Percentiles rank a stretch among this genome's conserved stretches.
These are phyloP conservation scores for Schrankia costaestrigalis DNA, from an alignment of 2,888 invertebrate genomes.

Conservation along the genomic window DNA sequence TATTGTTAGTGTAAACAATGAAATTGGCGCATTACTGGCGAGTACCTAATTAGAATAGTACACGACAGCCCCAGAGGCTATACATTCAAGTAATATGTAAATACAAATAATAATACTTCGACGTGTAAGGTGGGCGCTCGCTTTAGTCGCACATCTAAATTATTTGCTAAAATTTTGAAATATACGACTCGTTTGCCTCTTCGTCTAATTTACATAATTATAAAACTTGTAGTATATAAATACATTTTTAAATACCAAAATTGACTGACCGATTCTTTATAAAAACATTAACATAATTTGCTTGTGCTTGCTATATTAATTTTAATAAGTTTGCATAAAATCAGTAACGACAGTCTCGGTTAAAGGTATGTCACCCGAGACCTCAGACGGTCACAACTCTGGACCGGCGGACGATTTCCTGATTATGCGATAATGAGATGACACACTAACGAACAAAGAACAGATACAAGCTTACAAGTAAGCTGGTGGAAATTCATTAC, in stretches of 20 bases:
- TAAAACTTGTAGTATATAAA: conserved; percentile 24
- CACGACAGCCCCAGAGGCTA: conserved; percentile 74
- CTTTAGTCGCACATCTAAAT: conserved; percentile 65
- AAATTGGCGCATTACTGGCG: conserved; percentile 81
- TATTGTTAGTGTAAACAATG: conserved; percentile 74
- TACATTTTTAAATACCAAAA: conserved; percentile 35
- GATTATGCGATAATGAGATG: conserved; percentile 27
- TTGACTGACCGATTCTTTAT: conserved; percentile 49
- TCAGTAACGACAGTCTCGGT: conserved; percentile 35
- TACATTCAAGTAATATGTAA: conserved; percentile 59
- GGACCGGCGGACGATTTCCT: conserved; percentile 29
- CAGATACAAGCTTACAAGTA: too few species aligned
- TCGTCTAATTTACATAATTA: conserved; percentile 25
- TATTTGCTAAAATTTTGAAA: too few species aligned
- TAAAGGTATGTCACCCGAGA: conserved; percentile 23
- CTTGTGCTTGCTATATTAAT: conserved; percentile 53
- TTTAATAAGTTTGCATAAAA: conserved; percentile 37
- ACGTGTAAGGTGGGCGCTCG: conserved; percentile 60
- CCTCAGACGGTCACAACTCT: conserved; percentile 30
- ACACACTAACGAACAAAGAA: neutral
- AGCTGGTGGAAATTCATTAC: too few species aligned
- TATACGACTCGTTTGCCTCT: conserved; percentile 43
- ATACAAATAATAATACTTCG: conserved; percentile 57
- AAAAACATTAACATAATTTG: conserved; percentile 44
- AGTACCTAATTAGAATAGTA: conserved; percentile 80